A percentile compares a stretch with the other conserved stretches of the same genome.
Evolutionary conservation across 2,113 vertebrate species (phyloP).

Genomic region (Coptodon rendalli): DNA sequence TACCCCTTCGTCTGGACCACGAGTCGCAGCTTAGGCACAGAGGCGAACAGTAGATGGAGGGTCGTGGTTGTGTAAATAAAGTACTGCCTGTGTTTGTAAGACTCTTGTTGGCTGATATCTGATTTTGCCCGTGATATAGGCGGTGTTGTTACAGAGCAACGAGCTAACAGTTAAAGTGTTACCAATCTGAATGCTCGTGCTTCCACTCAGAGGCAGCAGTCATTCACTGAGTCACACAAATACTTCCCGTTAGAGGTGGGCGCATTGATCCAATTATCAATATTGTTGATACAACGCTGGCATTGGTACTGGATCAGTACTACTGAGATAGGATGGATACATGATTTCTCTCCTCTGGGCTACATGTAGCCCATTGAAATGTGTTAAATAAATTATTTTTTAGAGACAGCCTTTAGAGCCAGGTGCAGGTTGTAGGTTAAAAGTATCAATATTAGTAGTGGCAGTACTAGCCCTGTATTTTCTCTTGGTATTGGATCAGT

Average conservation of each 20-base stretch:
- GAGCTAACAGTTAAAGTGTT: background rate
- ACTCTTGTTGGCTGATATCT: background rate
- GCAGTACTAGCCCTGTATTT: background rate
- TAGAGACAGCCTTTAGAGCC: background rate
- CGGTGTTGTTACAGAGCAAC: background rate
- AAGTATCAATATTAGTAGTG: background rate
- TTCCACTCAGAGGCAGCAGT: background rate
- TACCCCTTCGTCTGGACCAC: slow-evolving; percentile 1
- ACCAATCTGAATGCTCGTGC: background rate
- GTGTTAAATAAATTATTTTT: background rate
- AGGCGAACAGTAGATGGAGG: background rate
- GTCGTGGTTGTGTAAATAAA: background rate
- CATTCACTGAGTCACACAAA: background rate
- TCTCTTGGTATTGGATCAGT: background rate
- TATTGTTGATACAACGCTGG: background rate
- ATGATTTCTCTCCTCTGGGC: background rate
- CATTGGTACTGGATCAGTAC: background rate
- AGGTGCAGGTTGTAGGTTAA: background rate
- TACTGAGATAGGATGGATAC: background rate
- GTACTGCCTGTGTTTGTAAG: background rate
- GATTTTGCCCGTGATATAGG: background rate
- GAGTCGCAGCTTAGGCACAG: background rate
- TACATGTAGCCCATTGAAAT: too few relatives aligned
- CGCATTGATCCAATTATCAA: background rate
- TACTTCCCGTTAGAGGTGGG: background rate